A percentile compares a stretch with the other conserved stretches of the same genome.
phyloP scores from a whole-genome alignment of 2,888 invertebrate genomes.

The Drosophila paucipuncta region DNA sequence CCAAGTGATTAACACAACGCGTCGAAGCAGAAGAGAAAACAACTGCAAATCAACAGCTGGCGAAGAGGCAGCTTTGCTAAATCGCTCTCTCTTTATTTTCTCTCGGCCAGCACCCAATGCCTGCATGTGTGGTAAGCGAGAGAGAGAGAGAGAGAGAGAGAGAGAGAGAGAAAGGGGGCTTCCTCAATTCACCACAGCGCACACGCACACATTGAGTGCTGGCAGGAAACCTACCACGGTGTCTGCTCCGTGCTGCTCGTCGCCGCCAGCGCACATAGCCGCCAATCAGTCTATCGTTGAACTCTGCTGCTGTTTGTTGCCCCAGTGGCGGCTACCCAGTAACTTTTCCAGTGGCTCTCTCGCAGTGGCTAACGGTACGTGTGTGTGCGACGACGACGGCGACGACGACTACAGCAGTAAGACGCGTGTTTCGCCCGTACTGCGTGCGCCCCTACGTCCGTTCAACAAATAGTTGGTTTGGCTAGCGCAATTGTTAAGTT shows the following conservation, averaged over 20 bases:
- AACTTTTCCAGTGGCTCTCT: slow-evolving; percentile 18
- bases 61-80: slow-evolving; percentile 40
- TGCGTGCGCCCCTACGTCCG: not conserved
- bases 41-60: slow-evolving; percentile 50
- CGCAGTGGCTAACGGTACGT: slow-evolving; percentile 39
- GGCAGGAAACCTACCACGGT: slow-evolving; percentile 45
- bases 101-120: not conserved
- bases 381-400: slow-evolving; percentile 19
- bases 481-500: slow-evolving; percentile 12
- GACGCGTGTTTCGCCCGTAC: slow-evolving; percentile 31
- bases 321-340: slow-evolving; percentile 16
- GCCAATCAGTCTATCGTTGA: slow-evolving; percentile 71
- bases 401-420: not conserved
- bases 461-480: slow-evolving; percentile 26
- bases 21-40: slow-evolving; percentile 15
- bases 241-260: slow-evolving; percentile 10
- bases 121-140: not conserved
- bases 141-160: not conserved
- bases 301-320: slow-evolving; percentile 70
- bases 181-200: slow-evolving; percentile 38
- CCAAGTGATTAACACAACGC: slow-evolving; percentile 37
- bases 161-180: not conserved
- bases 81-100: slow-evolving; percentile 8
- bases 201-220: slow-evolving; percentile 11
- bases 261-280: slow-evolving; percentile 22